Evolutionary conservation across 2,113 vertebrate genomes (phyloP).

Genomic region (Regulus satrapa): DNA sequence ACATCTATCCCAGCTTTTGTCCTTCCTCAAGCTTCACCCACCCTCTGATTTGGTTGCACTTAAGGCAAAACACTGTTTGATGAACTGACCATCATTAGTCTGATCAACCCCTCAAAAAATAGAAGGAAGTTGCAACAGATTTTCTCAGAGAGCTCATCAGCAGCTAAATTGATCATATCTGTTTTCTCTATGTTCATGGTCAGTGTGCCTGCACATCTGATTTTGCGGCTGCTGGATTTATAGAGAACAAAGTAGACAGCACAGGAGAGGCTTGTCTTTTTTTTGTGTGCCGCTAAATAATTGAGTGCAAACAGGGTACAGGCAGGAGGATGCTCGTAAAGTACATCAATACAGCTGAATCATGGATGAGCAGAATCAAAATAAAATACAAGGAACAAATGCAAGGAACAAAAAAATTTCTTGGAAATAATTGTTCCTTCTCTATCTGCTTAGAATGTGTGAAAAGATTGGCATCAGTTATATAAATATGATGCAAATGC

Average conservation of each 20-base stretch:
- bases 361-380: neutral
- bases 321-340: neutral
- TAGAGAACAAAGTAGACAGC: neutral
- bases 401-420: neutral
- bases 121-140: neutral
- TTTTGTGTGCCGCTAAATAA: neutral
- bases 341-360: neutral
- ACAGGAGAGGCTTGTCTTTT: neutral
- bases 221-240: neutral
- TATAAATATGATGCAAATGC: neutral
- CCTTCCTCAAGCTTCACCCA: neutral
- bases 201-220: neutral
- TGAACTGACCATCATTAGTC: neutral
- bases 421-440: neutral
- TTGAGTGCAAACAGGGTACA: neutral
- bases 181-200: neutral
- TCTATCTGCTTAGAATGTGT: neutral
- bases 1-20: neutral
- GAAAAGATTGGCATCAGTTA: neutral
- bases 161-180: neutral
- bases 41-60: neutral
- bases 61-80: neutral
- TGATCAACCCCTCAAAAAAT: neutral
- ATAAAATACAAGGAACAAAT: neutral
- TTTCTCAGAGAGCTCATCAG: neutral